Evolutionary conservation across 1,140 invertebrate species (phyloP), one percentile per base, ranked within the genome.

Genomic region (Drosophila aff.): DNA sequence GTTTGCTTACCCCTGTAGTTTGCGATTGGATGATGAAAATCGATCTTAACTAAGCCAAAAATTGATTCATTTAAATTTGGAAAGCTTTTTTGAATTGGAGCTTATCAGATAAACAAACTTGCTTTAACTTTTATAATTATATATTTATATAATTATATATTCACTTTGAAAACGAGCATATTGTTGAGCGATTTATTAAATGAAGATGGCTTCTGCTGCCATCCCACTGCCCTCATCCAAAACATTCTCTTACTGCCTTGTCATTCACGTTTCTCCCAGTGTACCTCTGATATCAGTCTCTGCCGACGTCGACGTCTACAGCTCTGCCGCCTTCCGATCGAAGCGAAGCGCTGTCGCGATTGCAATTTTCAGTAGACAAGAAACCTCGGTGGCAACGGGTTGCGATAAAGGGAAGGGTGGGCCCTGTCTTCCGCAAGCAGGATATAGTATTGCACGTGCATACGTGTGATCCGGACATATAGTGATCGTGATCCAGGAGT

Each of bases 361-460:
- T 63, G 40, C 40, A 44, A 63, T 59, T 58, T 58, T 87, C 84
- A 87, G 83, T 87, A 83, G 76, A 47, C 69, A 80, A 73, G 72
- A 77, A 80, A 68, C 83, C 80, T 87, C 76, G 77, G 62, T 50
- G 64, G 81, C 68, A 64, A 50, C 83, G 80, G 62, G 77, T 89
- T 80, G 84, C 84, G 77, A 69, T 40, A 69, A 59, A 71, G 44
- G 52, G 47, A 57, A 76, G 60, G 26, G 59, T 53, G 33, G 31
- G 11, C 31, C 43, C 36, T 18, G 31, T 15, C 9, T 33, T 23
- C 18, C 41, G 18, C 26, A 60, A 15, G 7, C 31, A 41, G 61
- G 63, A 65, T 33, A 44, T 52, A 60, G 15, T 23, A 8, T 5
- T n/a, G 13, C 21, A 46, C 18, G 18, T 18, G 13, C 44, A 23